Base-by-base conservation (phyloP, 53 echinoderm and acorn worm genomes). In the Luidia sarsii region DNA sequence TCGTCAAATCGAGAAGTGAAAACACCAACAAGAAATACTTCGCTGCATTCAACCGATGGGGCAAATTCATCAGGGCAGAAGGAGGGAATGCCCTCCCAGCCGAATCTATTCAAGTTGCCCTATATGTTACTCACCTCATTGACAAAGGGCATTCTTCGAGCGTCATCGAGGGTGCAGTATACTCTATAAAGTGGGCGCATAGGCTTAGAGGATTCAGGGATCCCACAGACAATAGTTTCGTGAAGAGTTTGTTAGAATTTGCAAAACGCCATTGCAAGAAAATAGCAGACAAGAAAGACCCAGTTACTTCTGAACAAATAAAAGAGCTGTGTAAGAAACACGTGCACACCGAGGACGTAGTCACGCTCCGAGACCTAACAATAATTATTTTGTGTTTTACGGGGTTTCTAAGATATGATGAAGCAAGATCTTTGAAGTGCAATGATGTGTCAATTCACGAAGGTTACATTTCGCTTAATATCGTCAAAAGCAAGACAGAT, bases 131-230 rank as follows among this genome's bases (percentile, higher is more conserved):
- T n/a, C n/a, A n/a, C n/a, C n/a, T n/a, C 45, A 75, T n/a, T n/a
- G n/a, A n/a, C n/a, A n/a, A n/a, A n/a, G n/a, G n/a, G n/a, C n/a
- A n/a, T n/a, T n/a, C n/a, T n/a, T n/a, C n/a, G n/a, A n/a, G n/a
- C n/a, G n/a, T n/a, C n/a, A n/a, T n/a, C n/a, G n/a, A n/a, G n/a
- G n/a, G n/a, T n/a, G n/a, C n/a, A n/a, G n/a, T n/a, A n/a, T n/a
- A n/a, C 45, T 59, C 59, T 21, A 80, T 80, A 24, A 63, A 80
- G 13, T 64, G 63, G 62, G 80, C 80, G 3, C 79, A 61, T 57
- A 46, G 39, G 9, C 2, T 79, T 36, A 24, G 28, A 14, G 79
- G 49, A 37, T 39, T 57, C 20, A 23, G 21, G 33, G 79, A 79
- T n/a, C 79, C 41, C 2, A 69, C 70, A 18, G 48, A 45, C 29